Conservation (phyloP, 1,140 invertebrate species). For the Drosophila eugracilis region DNA sequence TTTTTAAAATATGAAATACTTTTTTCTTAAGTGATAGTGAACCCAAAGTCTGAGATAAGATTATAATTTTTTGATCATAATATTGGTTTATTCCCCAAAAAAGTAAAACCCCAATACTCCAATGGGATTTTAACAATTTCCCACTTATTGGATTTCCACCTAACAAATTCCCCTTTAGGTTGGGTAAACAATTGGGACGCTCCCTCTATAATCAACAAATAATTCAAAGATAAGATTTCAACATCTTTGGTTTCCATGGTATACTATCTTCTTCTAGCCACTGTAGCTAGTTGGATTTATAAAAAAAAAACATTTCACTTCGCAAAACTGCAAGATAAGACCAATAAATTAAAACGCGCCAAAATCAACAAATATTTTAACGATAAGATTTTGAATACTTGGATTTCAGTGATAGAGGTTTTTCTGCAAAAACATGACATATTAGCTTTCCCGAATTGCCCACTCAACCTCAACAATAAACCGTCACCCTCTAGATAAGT, state of each 20-base stretch:
- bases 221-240: conserved; percentile 12
- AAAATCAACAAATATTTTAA: conserved; percentile 5
- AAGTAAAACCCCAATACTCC: background rate
- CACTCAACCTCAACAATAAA: conserved; percentile 6
- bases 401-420: background rate
- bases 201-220: conserved; percentile 16
- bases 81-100: background rate
- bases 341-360: background rate
- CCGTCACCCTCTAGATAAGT: conserved; percentile 8
- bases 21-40: background rate
- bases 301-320: too few relatives aligned
- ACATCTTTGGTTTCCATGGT: background rate
- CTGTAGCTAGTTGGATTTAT: too few relatives aligned
- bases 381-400: conserved; percentile 3
- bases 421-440: background rate
- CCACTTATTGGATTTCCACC: background rate
- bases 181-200: background rate
- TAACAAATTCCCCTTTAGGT: background rate
- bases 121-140: background rate
- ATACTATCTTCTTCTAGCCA: background rate
- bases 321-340: background rate
- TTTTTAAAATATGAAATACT: background rate
- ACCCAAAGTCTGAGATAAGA: conserved; percentile 1
- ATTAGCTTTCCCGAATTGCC: background rate
- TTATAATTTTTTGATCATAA: background rate